Evolutionary conservation across 2,888 invertebrate genomes (phyloP), one percentile per base, ranked within the genome.

Genomic region (Odontocerum albicorne): DNA sequence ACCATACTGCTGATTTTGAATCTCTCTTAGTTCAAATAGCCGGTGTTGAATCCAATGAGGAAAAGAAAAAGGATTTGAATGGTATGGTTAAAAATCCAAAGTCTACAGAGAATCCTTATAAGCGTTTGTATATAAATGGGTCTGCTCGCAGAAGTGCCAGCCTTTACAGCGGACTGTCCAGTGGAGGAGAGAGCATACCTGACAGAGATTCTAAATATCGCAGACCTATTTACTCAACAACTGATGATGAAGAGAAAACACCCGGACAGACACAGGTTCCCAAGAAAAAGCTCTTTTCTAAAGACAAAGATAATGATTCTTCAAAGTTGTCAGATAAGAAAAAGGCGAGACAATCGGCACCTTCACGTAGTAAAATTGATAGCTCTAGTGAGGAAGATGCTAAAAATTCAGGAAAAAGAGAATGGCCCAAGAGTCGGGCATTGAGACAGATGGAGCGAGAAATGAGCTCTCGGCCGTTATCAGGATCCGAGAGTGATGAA

Each of bases 401-500:
- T 12, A 76, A 75, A 63, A 61, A 69, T 58, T 68, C 68, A 65
- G 59, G 69, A 64, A 70, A 77, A 66, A 74, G 75, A 70, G 69
- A 78, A 68, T 69, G 73, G 57, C 61, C 73, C 62, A 69, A 79
- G 63, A 87, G 85, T 63, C 83, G 82, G 60, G 80, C 85, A 2
- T 70, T 88, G 10, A 82, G 82, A 60, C 85, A 86, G 70, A 85
- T 90, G 81, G 89, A 89, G 67, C 84, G 84, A 64, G 90, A 90
- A 70, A 79, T 90, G 70, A 78, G 74, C 21, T 84, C 82, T 50
- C 82, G 81, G 55, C 80, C 81, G 43, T 62, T 66, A 38, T 83
- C 87, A 3, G 85, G 82, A 42, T 85, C 86, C 49, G 92, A 92
- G 62, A 92, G 90, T 67, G 92, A 91, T 68, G 91, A 90, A 60